These are phyloP conservation scores for Serilophus lunatus DNA, from an alignment of 2,113 vertebrate species.

Conservation along the genomic window DNA sequence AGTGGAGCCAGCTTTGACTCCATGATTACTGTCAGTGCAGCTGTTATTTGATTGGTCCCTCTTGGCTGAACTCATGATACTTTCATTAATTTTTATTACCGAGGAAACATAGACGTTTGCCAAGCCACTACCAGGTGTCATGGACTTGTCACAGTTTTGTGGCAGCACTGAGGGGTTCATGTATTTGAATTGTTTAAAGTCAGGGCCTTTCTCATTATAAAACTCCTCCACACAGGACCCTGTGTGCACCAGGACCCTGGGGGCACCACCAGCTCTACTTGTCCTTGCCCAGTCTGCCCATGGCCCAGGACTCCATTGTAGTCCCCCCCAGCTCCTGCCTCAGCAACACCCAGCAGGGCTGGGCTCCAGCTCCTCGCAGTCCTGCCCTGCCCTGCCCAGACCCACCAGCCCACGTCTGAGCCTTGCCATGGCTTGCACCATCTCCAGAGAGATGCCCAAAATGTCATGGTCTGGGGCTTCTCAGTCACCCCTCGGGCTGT, in stretches of 20 bases:
- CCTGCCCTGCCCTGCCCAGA: not conserved
- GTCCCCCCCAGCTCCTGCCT: not conserved
- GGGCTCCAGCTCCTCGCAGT: not conserved
- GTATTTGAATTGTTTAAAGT: not conserved
- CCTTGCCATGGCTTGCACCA: not conserved
- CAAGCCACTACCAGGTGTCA: not conserved
- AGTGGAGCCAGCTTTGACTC: not conserved
- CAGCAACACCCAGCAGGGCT: fast-evolving
- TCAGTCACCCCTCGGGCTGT: fast-evolving
- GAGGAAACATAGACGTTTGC: not conserved
- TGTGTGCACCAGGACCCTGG: fast-evolving
- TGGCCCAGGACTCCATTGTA: not conserved
- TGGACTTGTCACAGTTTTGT: not conserved
- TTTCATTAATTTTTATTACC: not conserved
- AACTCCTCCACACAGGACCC: not conserved
- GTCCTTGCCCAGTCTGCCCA: not conserved
- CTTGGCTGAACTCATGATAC: not conserved
- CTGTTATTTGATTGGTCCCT: not conserved
- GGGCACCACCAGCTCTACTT: not conserved
- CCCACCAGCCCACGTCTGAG: too few relatives aligned
- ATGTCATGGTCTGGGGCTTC: not conserved
- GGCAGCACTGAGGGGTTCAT: not conserved
- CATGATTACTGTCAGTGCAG: not conserved
- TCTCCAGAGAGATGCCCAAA: not conserved
- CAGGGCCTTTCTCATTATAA: not conserved